These are phyloP conservation scores for Odocoileus virginianus DNA, from an alignment of 2,113 vertebrate species.

Conservation along the genomic window DNA sequence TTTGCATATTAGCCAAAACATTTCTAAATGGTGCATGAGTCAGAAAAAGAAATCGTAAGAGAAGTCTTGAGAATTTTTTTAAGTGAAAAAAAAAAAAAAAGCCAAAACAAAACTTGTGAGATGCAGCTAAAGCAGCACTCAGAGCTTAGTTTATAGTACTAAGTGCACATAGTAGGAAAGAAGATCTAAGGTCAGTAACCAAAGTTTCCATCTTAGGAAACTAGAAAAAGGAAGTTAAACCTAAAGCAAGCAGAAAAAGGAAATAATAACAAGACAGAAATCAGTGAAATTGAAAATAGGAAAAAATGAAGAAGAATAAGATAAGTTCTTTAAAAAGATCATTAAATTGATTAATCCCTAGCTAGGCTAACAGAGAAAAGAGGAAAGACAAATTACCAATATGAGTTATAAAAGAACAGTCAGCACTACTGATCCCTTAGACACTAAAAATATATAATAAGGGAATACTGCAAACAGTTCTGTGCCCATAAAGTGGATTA, in stretches of 20 bases:
- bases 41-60: neutral
- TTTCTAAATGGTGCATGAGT: neutral
- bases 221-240: neutral
- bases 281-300: neutral
- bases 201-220: neutral
- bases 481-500: neutral
- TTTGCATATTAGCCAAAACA: neutral
- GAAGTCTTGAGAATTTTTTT: neutral
- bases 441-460: neutral
- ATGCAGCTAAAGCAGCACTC: neutral
- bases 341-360: neutral
- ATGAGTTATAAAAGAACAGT: neutral
- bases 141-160: neutral
- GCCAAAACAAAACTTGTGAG: neutral
- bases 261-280: neutral
- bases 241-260: neutral
- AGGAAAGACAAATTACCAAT: neutral
- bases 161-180: neutral
- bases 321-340: neutral
- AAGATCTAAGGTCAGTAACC: neutral
- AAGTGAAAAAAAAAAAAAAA: neutral
- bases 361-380: neutral
- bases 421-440: neutral
- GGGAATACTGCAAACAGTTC: neutral
- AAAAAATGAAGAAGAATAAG: neutral